Base-by-base conservation (phyloP, 2,797 vertebrate genomes). In the Meda fulgida region DNA sequence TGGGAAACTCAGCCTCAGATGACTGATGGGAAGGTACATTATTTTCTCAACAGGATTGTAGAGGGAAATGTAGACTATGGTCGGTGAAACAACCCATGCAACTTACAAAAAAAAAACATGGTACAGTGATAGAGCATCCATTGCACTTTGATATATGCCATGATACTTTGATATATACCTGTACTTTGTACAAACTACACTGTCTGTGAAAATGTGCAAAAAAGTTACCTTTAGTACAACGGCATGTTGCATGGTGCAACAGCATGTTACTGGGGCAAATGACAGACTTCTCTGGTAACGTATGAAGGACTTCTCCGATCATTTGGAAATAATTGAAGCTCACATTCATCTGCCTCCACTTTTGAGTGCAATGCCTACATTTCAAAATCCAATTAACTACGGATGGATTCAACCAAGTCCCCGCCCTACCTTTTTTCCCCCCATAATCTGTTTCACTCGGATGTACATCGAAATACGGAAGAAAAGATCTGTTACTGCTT, bases 1-100 rank as follows among this genome's bases (percentile, higher is more conserved):
- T 89, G 85, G 83, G 83, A 83, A 92, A 91, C 92, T 92, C 92
- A 90, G 92, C 92, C 90, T 92, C 91, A 90, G 92, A 91, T 95
- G 93, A 95, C 92, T 93, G 93, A 95, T 95, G 93, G 93, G 89
- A 92, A 91, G 91, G 92, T 92, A 92, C 89, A 90, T 93, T 94
- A 91, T 94, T 93, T 92, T 94, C 90, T 90, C 89, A 88, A 87
- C 91, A 88, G 89, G 90, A 90, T 91, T 58, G 73, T 89, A 87
- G 88, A 36, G 46, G 46, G 23, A 87, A 84, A 60, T 60, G 23
- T 63, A 78, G 53, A 71, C 26, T 48, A 51, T 70, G 51, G 43
- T 65, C 31, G 63, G 46, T 78, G 55, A 66, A 83, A 75, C 80
- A 58, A 46, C 31, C 31, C 34, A n/a, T 51, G 43, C 71, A 58